Conservation (phyloP, 2,888 invertebrate species). For the Branchipolynoe longqiensis region DNA sequence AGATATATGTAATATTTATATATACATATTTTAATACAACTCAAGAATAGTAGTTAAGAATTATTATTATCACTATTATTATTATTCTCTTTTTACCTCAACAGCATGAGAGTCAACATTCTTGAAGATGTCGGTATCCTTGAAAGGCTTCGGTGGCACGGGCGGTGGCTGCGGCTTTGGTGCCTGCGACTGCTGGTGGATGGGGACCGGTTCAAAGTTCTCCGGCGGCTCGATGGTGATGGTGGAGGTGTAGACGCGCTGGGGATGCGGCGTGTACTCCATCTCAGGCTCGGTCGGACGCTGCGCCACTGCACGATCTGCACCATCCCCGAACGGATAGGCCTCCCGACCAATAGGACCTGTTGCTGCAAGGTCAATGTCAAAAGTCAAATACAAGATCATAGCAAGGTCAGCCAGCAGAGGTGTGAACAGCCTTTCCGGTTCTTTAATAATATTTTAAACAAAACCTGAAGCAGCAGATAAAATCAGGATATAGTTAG, state of each 20-base stretch:
- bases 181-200: conserved; percentile 70
- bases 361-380: conserved; percentile 13
- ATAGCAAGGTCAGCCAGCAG: no score
- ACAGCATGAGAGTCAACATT: conserved; percentile 81
- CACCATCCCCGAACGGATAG: conserved; percentile 45
- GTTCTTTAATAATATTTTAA: no score
- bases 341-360: conserved; percentile 41
- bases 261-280: conserved; percentile 69
- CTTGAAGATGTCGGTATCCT: conserved; percentile 78
- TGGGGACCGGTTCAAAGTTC: conserved; percentile 76
- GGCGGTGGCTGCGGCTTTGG: conserved; percentile 74
- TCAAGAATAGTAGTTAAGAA: no score
- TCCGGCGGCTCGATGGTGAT: conserved; percentile 72
- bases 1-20: no score
- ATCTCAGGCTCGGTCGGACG: conserved; percentile 68
- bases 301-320: conserved; percentile 13
- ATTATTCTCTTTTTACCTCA: conserved; percentile 75
- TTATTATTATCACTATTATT: no score
- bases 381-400: no score
- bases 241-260: conserved; percentile 67
- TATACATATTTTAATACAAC: no score
- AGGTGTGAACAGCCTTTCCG: no score
- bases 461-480: no score
- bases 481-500: no score
- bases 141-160: conserved; percentile 77